Evolutionary conservation across 1,140 invertebrate species (phyloP), one percentile per base, ranked within the genome.

Genomic region (Drosophila mojavensis): DNA sequence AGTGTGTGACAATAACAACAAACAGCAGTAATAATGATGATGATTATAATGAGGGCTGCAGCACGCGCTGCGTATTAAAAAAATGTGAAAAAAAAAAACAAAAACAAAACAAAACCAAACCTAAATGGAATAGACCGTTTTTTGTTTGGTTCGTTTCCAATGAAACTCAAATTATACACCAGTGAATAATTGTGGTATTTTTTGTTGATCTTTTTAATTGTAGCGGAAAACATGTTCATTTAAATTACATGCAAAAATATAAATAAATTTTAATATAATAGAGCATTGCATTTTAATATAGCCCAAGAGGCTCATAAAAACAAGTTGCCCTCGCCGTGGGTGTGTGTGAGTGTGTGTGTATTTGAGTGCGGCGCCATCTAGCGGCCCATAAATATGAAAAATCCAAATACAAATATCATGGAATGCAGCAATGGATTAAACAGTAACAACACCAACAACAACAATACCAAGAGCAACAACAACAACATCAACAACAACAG

Each of bases 361-460:
- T 24, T 24, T 24, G 20, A 24, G 20, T 24, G 20, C 20, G 84
- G 83, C 83, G 83, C 84, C 83, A 89, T 62, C 77, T 83, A 89
- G 77, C 77, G 84, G 70, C 66, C 59, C 68, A 78, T 89, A 89
- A 89, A 88, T 88, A 91, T 91, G 90, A 91, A 91, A 91, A 91
- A 90, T 77, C 83, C 75, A 73, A 74, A 62, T 48, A 62, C 59
- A 62, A 86, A 79, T 85, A 88, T 84, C 74, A 81, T 91, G 85
- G 90, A 91, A 75, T 79, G 80, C 70, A 77, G 65, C 72, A 82
- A 60, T 81, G 76, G 79, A 74, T 78, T 84, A 75, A 84, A 85
- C 71, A 73, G 75, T 74, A 82, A 56, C 36, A 83, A 59, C 64
- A 24, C 43, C 54, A 78, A 24, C 66, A 78, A 3, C 50, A 74